phyloP scores from a whole-genome alignment of 2,888 invertebrate species.

The Lingula anatina region DNA sequence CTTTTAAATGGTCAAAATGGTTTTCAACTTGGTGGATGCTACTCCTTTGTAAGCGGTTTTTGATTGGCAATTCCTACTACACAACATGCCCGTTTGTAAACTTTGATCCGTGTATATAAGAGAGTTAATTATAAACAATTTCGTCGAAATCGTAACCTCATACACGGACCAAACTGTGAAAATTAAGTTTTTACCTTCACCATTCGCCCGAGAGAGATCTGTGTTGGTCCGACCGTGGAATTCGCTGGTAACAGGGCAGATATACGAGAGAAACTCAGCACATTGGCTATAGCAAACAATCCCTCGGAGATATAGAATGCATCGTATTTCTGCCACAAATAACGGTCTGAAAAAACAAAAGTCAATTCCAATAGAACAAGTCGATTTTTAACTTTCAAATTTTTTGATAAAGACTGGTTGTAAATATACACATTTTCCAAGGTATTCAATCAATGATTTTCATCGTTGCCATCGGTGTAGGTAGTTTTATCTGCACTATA shows the following conservation, averaged over 20 bases:
- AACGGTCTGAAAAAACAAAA: conserved; percentile 19
- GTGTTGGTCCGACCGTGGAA: conserved; percentile 45
- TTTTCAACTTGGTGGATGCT: no score
- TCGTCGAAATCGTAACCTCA: no score
- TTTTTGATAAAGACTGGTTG: no score
- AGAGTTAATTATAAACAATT: no score
- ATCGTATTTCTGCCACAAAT: conserved; percentile 22
- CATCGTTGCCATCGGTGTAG: background rate
- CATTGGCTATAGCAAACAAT: conserved; percentile 39
- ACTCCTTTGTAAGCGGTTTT: no score
- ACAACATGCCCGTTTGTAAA: no score
- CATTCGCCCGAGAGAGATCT: conserved; percentile 41
- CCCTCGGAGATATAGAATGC: conserved; percentile 29
- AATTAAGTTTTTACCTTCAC: conserved; percentile 25
- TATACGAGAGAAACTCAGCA: conserved; percentile 39
- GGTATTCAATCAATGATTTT: background rate
- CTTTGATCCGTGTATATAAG: no score
- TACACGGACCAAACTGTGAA: no score
- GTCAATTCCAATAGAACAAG: background rate
- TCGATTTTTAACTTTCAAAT: background rate
- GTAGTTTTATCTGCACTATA: background rate
- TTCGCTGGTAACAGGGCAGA: conserved; percentile 41
- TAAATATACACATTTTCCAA: no score
- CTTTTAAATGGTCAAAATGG: no score
- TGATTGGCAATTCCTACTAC: no score